Evolutionary conservation across 2,888 invertebrate species (phyloP).

Genomic region (Dynastes grantii): DNA sequence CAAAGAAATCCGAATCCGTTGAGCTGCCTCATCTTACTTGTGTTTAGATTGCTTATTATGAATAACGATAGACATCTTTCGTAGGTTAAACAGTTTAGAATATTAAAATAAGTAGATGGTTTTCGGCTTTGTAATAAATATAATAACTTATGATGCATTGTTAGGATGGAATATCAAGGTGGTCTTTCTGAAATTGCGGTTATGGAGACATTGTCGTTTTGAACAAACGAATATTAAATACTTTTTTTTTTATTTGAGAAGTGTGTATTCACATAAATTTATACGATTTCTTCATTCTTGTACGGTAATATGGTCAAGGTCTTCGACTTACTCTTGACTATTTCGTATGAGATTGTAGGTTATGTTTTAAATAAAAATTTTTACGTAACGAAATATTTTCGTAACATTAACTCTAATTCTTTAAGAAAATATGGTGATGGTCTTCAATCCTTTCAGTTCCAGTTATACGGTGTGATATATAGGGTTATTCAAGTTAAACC

Average conservation of each 20-base stretch:
- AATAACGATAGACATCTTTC: not conserved
- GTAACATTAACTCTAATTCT: no score
- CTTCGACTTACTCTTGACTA: not conserved
- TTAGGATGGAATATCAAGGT: not conserved
- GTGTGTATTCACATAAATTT: not conserved
- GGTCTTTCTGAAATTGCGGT: not conserved
- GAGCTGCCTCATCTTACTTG: not conserved
- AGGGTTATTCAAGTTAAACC: no score
- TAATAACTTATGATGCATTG: not conserved
- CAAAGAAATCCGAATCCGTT: not conserved
- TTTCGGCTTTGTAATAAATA: not conserved
- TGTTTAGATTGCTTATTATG: not conserved
- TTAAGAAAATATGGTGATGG: no score
- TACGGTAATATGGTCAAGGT: conserved; percentile 1
- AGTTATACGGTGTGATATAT: no score
- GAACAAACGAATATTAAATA: not conserved
- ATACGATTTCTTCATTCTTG: not conserved
- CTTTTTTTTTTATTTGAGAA: not conserved
- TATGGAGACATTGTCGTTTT: not conserved
- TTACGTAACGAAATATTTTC: no score
- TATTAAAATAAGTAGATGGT: not conserved
- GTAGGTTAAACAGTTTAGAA: not conserved
- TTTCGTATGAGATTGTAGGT: not conserved
- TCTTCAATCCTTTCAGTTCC: no score
- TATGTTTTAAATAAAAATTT: not conserved